Evolutionary conservation across 2,113 vertebrate species (phyloP), one percentile per base, ranked within the genome.

Genomic region (Anoura caudifer): DNA sequence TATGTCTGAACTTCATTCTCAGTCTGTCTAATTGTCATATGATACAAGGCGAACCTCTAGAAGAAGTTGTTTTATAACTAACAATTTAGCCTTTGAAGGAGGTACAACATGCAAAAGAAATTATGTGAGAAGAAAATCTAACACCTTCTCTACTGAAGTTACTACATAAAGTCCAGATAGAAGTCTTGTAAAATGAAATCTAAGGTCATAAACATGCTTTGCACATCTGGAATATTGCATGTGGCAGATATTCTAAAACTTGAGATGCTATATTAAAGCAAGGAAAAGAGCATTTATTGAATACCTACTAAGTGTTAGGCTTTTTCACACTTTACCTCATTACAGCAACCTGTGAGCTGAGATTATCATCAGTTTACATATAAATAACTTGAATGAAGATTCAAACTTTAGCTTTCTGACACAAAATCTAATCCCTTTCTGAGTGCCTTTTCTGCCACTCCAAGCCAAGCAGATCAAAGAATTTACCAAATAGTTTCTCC

Each of bases 181-280:
- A 77, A 73, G 36, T 36, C 75, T 73, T 82, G 47, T 94, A 87
- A 97, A 97, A 96, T 91, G 77, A 96, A 98, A 97, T 90, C 77
- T 70, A 77, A 96, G 81, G 85, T 87, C 56, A 82, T 92, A 93
- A 91, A 75, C 43, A 70, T 61, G 72, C 85, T 90, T 75, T 4
- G 9, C 72, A 94, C 94, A 95, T 96, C 97, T 97, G 95, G 96
- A 94, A 88, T 86, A 54, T 88, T 90, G 94, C 90, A 75, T 91
- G 67, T 73, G 84, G 65, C 80, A 69, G 93, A 90, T 88, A 73
- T 59, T 69, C 65, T 86, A 94, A 92, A 96, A 92, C 22, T 61
- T 77, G 81, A 97, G 77, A 59, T 67, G 43, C 14, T 38, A 2
- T 87, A 54, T 73, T 92, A 61, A 82, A 88, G 69, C 56, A 61